Conservation (phyloP, 2,888 invertebrate species). For the Notodonta dromedarius region DNA sequence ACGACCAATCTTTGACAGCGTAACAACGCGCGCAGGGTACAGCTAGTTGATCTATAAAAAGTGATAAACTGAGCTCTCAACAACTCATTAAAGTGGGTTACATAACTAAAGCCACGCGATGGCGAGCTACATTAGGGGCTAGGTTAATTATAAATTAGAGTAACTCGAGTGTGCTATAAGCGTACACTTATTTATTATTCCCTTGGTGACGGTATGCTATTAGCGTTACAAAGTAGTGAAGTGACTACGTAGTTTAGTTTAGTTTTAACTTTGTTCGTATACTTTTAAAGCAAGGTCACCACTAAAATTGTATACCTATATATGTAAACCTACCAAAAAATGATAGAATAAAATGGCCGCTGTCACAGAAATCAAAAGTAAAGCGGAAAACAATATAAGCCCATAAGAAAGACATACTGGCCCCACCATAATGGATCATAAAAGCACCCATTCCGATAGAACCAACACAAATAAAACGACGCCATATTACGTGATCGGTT, state of each 20-base stretch:
- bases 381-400: conserved; percentile 31
- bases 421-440: conserved; percentile 36
- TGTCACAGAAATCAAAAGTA: conserved; percentile 11
- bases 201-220: conserved; percentile 1
- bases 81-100: conserved; percentile 1
- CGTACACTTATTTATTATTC: conserved; percentile 6
- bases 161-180: neutral
- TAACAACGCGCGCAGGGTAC: too few relatives aligned
- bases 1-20: too few relatives aligned
- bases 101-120: neutral
- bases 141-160: conserved; percentile 7
- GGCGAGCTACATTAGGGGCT: conserved; percentile 2
- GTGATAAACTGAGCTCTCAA: neutral
- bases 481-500: conserved; percentile 65
- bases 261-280: too few relatives aligned
- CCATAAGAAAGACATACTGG: conserved; percentile 27
- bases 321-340: neutral
- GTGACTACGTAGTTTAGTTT: neutral
- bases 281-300: too few relatives aligned
- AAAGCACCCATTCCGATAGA: conserved; percentile 33
- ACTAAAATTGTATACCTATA: neutral
- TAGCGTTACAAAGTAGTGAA: neutral
- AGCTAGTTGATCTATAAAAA: too few relatives aligned
- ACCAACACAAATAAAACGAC: conserved; percentile 44
- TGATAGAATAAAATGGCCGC: neutral